Conservation (phyloP, 2,888 invertebrate genomes). For the Drosophila cognata region DNA sequence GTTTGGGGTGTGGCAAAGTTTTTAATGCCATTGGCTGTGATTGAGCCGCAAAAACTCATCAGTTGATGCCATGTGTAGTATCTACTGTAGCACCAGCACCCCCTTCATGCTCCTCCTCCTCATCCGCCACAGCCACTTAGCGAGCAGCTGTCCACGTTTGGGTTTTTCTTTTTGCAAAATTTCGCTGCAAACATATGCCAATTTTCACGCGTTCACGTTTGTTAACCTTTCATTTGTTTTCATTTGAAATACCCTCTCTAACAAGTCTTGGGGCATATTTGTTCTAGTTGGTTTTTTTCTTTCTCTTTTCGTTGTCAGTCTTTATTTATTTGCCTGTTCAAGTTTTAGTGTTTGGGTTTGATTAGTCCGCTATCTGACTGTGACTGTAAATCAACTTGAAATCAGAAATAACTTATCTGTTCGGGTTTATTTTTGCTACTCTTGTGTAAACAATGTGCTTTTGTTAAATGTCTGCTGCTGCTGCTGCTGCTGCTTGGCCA, state of each 20-base stretch:
- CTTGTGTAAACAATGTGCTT: slow-evolving; percentile 16
- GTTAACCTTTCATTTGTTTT: slow-evolving; percentile 32
- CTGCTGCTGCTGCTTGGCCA: background rate
- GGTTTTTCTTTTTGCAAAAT: slow-evolving; percentile 35
- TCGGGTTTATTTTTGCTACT: background rate
- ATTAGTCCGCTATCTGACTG: slow-evolving; percentile 24
- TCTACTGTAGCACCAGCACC: background rate
- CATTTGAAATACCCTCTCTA: slow-evolving; percentile 27
- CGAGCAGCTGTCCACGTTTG: slow-evolving; percentile 56
- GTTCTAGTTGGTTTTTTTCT: slow-evolving; percentile 12
- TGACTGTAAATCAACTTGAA: slow-evolving; percentile 23
- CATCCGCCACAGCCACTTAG: slow-evolving; percentile 49
- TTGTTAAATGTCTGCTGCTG: slow-evolving; percentile 3
- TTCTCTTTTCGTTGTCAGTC: slow-evolving; percentile 18
- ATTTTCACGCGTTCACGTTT: slow-evolving; percentile 67
- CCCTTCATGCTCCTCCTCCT: background rate
- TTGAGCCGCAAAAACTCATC: slow-evolving; percentile 49
- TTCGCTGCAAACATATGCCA: slow-evolving; percentile 72
- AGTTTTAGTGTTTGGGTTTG: slow-evolving; percentile 13
- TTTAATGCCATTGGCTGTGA: slow-evolving; percentile 62
- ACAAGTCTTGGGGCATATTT: slow-evolving; percentile 13
- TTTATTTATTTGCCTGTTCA: slow-evolving; percentile 18
- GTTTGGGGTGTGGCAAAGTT: slow-evolving; percentile 38
- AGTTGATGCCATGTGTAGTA: slow-evolving; percentile 13
- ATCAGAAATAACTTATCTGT: slow-evolving; percentile 2